Evolutionary conservation across 2,113 vertebrate species (phyloP).

Genomic region (Campylomormyrus tamandua): DNA sequence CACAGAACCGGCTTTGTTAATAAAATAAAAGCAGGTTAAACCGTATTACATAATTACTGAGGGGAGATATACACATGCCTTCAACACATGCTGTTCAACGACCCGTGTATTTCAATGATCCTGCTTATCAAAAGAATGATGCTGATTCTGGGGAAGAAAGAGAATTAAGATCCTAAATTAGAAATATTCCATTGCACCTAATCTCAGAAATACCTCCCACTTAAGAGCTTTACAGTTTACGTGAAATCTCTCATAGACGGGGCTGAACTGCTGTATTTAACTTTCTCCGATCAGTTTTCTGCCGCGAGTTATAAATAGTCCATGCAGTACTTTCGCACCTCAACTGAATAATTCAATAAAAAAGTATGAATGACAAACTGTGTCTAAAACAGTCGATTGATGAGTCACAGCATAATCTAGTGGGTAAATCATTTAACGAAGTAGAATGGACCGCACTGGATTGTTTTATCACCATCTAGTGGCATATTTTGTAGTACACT

Average conservation of each 20-base stretch:
- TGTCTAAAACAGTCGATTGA: not conserved
- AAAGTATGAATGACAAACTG: not conserved
- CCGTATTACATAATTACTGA: not conserved
- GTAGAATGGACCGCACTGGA: not conserved
- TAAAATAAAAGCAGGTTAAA: not conserved
- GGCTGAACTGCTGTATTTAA: not conserved
- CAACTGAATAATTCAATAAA: not conserved
- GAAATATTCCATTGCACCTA: not conserved
- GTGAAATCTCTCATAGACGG: not conserved
- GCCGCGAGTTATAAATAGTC: not conserved
- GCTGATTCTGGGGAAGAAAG: not conserved
- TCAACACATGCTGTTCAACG: not conserved
- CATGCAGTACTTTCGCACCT: not conserved
- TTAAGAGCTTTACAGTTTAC: not conserved
- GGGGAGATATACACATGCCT: not conserved
- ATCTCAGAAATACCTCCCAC: not conserved
- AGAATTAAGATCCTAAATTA: not conserved
- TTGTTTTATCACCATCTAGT: conserved; percentile 14
- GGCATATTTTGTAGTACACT: not conserved
- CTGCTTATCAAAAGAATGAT: not conserved
- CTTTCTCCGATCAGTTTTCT: not conserved
- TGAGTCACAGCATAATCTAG: not conserved
- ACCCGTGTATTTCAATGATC: not conserved
- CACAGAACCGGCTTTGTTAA: not conserved
- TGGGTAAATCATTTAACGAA: conserved; percentile 2